Evolutionary conservation across 2,888 invertebrate genomes (phyloP), one percentile per base, ranked within the genome.

Genomic region (Sinodicranocentrus sp.): DNA sequence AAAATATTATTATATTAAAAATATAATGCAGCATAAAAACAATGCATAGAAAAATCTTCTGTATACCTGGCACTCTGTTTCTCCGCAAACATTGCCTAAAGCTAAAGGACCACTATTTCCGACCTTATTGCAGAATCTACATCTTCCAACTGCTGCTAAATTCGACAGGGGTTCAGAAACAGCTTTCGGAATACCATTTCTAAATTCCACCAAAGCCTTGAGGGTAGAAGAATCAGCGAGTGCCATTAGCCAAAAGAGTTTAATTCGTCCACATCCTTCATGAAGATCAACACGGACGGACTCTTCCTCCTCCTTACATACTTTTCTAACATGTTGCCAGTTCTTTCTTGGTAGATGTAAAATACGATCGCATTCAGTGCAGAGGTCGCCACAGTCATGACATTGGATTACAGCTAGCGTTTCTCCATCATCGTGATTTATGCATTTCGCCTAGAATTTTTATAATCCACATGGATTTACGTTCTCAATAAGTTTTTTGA

Each of bases 201-300:
- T 93, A 90, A 98, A 97, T 91, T 99, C 98, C 0, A 96, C 94
- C 89, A 96, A 91, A 0, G 95, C 96, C 90, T 98, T 98, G 17
- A 98, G 91, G 0, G 98, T 98, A 88, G 95, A 94, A 0, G 97
- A 95, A 90, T 99, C 98, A 0, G 98, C 97, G 23, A 99, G 91
- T 0, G 98, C 95, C 89, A 98, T 92, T 5, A 99, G 92, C 98
- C 98, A 98, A 91, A 97, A 98, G 3, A 99, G 92, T 91, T 98
- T 98, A 0, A 97, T 97, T 44, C 99, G 93, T 0, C 98, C 98
- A 90, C 98, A 98, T 2, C 93, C 92, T 91, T 98, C 98, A 91
- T 99, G 98, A n/a, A 98, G 93, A 91, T 99, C 98, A 3, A 99
- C 97, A 85, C 97, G 95, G 84, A 98, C 97, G 0, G 98, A 96